Base-by-base conservation (phyloP, 2,113 vertebrate genomes). In the Brevimyrus niger region DNA sequence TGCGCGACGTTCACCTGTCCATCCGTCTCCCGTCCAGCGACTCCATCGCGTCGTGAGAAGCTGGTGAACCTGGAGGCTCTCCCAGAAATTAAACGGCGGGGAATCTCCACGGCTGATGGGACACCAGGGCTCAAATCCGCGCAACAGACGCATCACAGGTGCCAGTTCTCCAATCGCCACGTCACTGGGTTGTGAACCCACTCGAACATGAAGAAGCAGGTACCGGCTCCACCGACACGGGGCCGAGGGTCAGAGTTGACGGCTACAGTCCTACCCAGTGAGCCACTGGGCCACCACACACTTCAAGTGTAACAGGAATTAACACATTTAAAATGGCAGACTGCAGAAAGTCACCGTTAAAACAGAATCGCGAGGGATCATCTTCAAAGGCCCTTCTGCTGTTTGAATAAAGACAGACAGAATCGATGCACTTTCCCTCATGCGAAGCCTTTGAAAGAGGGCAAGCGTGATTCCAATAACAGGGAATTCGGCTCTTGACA, bases 351-450 rank as follows among this genome's bases (percentile, higher is more conserved):
- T 50, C n/a, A 86, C 46, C 51, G 44, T 53, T 53, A 87, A 87
- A 87, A 53, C 8, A 27, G 47, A 53, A 47, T 87, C 27, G 17
- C 48, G 17, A 31, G 50, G 19, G 88, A 53, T 31, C 17, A 5
- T 82, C 69, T 38, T 83, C 88, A 89, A 89, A 83, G 73, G 38
- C 31, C 35, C 35, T 23, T 10, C 65, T 47, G n/a, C 50, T 42
- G 15, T 87, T 83, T 53, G 48, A 38, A 53, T n/a, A 50, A 53
- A 53, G 48, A 35, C 88, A 51, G 88, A 80, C 88, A 83, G 47
- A 46, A 55, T 53, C 65, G 48, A 50, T 51, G 69, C 44, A 80
- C 61, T 88, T 88, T 51, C 65, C 69, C 87, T 88, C 23, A n/a
- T 88, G 15, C 31, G 47, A 76, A 80, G 23, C 88, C 47, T 44